phyloP scores from a whole-genome alignment of 2,888 invertebrate genomes.

The Seira sanloemensis region DNA sequence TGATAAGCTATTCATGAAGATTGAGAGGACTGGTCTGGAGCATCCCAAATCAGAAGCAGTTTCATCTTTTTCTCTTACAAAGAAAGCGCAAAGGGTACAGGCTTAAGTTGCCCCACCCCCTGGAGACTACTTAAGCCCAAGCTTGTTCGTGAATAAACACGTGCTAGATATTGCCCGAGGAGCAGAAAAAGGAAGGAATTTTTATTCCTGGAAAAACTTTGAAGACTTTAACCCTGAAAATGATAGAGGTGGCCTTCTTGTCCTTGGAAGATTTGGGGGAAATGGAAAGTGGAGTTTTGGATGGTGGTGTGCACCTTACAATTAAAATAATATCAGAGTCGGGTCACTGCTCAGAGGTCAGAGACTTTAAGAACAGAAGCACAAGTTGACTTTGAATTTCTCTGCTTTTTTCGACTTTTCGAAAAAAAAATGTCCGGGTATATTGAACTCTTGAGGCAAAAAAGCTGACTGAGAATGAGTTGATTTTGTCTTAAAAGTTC shows the following conservation, averaged over 20 bases:
- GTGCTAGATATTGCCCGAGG: background rate
- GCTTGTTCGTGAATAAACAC: background rate
- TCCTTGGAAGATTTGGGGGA: background rate
- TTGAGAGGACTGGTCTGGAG: too few relatives aligned
- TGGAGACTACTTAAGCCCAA: background rate
- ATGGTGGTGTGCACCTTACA: background rate
- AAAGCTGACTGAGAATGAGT: too few relatives aligned
- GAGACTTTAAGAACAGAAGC: background rate
- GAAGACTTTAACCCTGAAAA: background rate
- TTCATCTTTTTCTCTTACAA: constrained; percentile 17
- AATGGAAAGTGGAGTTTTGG: background rate
- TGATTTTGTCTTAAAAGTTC: too few relatives aligned
- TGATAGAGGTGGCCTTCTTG: background rate
- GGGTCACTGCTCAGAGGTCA: background rate
- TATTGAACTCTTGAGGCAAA: constrained; percentile 21
- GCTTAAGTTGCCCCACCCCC: background rate
- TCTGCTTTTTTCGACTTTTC: background rate
- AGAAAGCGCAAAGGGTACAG: too few relatives aligned
- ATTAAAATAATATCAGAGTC: background rate
- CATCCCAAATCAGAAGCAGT: too few relatives aligned
- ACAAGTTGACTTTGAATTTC: background rate
- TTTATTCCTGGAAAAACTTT: background rate
- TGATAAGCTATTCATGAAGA: too few relatives aligned
- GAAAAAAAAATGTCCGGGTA: background rate
- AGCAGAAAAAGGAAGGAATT: background rate